Base-by-base conservation (phyloP, 2,113 vertebrate species). In the Notothenia rossii region DNA sequence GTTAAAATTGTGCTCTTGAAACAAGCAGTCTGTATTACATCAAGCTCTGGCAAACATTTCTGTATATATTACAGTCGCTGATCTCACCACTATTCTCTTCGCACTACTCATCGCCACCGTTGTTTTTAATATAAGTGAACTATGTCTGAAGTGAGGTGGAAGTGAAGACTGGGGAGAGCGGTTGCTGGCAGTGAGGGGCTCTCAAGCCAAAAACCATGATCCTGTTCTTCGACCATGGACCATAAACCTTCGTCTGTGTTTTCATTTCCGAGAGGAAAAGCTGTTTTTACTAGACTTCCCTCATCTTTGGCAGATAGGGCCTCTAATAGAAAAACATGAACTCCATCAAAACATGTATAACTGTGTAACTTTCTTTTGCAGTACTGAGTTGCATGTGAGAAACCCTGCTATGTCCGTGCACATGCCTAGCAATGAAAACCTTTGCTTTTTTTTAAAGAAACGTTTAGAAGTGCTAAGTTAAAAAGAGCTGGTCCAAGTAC, bases 241-340 rank as follows among this genome's bases (percentile, higher is more conserved):
- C 68, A 89, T 90, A 88, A 88, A 92, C 51, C 80, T 85, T 82
- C 36, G 50, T 13, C 68, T 72, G 60, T 90, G 80, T 93, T 94
- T 92, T 90, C 75, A 60, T 92, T 91, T 86, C 67, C 20, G 48
- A 75, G 61, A 83, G 81, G 68, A 92, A 86, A 91, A 88, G 71
- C 62, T 15, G 82, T 82, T 82, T 85, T 86, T 68, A 88, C 65
- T 72, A 74, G 65, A 59, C 58, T 68, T 77, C 75, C 54, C 68
- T 79, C 74, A 79, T 86, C 48, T 85, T 79, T 75, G 82, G 48
- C 86, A 77, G 75, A 89, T 69, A 61, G 56, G 48, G 60, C 58
- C 59, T 85, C 50, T 40, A 13, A 68, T 83, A 61, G 25, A 67
- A 81, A 86, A 87, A 81, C 79, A 78, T 82, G 63, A 45, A 54